Percentiles rank a stretch among this genome's conserved stretches.
These are phyloP conservation scores for Sarotherodon lohbergeri DNA, from an alignment of 2,113 vertebrate genomes.

Conservation along the genomic window DNA sequence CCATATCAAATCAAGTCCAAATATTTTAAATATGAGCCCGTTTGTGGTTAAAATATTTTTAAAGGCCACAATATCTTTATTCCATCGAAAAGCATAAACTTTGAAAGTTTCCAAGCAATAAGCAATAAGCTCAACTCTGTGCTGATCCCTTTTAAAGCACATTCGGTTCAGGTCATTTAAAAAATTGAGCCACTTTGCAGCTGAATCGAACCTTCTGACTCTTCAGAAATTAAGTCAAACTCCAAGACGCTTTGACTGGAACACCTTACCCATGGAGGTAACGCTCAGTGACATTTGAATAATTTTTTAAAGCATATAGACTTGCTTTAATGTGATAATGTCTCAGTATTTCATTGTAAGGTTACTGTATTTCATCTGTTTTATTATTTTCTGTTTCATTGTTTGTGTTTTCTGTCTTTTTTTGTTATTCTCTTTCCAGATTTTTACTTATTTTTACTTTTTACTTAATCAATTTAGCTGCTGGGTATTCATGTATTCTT, in stretches of 20 bases:
- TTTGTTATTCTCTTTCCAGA: not conserved
- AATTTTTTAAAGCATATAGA: not conserved
- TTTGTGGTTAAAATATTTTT: not conserved
- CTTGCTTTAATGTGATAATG: not conserved
- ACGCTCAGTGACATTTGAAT: not conserved
- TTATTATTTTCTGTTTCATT: rapidly evolving
- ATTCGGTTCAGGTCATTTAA: not conserved
- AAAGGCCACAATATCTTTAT: not conserved
- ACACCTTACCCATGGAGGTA: not conserved
- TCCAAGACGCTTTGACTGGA: not conserved
- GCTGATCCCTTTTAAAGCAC: not conserved
- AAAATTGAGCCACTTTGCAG: not conserved
- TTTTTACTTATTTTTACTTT: not conserved
- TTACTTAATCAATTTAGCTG: not conserved
- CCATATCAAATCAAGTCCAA: rapidly evolving
- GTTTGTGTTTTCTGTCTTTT: not conserved
- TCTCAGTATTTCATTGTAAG: not conserved
- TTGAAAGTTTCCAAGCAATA: not conserved
- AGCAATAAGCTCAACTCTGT: not conserved
- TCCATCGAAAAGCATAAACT: rapidly evolving
- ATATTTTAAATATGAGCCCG: rapidly evolving
- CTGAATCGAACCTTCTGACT: not conserved
- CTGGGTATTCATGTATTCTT: not conserved
- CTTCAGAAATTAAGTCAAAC: not conserved
- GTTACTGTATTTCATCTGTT: not conserved